phyloP scores from a whole-genome alignment of 2,888 invertebrate species.

The Caenorhabditis angaria region DNA sequence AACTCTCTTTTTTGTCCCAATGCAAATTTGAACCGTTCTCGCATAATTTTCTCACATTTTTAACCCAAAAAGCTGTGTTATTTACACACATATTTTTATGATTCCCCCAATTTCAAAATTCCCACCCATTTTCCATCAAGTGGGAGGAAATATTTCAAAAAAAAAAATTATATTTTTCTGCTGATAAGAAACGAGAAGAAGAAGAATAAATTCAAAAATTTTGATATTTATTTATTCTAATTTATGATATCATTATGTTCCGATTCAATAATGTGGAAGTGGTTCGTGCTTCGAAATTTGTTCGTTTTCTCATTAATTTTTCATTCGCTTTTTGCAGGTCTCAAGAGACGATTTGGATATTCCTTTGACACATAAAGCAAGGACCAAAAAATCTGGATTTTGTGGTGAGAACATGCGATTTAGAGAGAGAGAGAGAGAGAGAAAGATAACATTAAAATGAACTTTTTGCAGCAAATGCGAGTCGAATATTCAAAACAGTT shows the following conservation, averaged over 20 bases:
- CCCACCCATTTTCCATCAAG: not conserved
- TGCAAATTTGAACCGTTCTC: not conserved
- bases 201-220: not conserved
- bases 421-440: no score
- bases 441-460: not conserved
- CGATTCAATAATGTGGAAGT: not conserved
- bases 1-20: not conserved
- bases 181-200: conserved; percentile 1
- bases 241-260: not conserved
- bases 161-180: not conserved
- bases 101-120: not conserved
- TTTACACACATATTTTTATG: not conserved
- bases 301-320: not conserved
- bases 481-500: conserved; percentile 28
- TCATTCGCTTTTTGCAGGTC: not conserved
- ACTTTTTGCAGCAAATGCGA: conserved; percentile 6
- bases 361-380: not conserved
- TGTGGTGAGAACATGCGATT: not conserved
- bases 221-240: not conserved
- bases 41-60: not conserved
- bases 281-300: not conserved
- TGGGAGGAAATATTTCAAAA: conserved; percentile 3
- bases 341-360: not conserved
- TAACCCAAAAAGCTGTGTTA: not conserved
- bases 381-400: not conserved